A percentile compares a stretch with the other conserved stretches of the same genome.
These are phyloP conservation scores for Philaethria dido DNA, from an alignment of 2,888 invertebrate species.

Conservation along the genomic window DNA sequence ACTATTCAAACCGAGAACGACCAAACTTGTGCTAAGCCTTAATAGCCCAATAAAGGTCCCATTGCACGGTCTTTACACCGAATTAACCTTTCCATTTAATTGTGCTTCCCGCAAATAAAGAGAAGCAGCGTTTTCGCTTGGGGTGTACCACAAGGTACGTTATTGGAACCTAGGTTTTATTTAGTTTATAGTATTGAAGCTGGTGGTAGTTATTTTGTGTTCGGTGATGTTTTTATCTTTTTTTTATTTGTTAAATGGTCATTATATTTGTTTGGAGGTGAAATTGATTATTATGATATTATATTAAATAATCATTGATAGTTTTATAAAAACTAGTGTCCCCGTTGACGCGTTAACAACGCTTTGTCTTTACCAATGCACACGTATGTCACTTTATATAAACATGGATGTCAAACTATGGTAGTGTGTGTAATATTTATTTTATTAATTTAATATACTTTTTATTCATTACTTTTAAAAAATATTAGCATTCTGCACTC, in stretches of 20 bases:
- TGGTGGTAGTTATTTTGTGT: not conserved
- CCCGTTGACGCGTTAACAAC: too few relatives aligned
- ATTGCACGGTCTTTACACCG: constrained; percentile 36
- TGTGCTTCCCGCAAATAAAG: constrained; percentile 35
- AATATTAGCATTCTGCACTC: too few relatives aligned
- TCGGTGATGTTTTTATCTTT: not conserved
- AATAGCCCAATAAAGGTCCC: constrained; percentile 38
- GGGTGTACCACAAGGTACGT: constrained; percentile 22
- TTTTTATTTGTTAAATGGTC: not conserved
- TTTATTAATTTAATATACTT: too few relatives aligned
- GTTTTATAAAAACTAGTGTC: too few relatives aligned
- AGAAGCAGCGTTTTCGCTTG: constrained; percentile 7
- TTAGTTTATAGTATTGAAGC: not conserved
- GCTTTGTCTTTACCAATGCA: too few relatives aligned
- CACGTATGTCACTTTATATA: too few relatives aligned
- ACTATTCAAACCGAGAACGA: constrained; percentile 32
- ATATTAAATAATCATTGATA: too few relatives aligned
- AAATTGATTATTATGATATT: too few relatives aligned
- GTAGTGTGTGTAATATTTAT: too few relatives aligned
- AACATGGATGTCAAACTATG: too few relatives aligned
- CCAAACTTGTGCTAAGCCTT: constrained; percentile 34
- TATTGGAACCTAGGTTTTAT: constrained; percentile 25
- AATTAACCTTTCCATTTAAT: constrained; percentile 37
- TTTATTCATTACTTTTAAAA: too few relatives aligned
- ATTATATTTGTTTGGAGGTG: too few relatives aligned